Conservation (phyloP, 92 coral and sea anemone genomes). For the Phenganax stokvisi region DNA sequence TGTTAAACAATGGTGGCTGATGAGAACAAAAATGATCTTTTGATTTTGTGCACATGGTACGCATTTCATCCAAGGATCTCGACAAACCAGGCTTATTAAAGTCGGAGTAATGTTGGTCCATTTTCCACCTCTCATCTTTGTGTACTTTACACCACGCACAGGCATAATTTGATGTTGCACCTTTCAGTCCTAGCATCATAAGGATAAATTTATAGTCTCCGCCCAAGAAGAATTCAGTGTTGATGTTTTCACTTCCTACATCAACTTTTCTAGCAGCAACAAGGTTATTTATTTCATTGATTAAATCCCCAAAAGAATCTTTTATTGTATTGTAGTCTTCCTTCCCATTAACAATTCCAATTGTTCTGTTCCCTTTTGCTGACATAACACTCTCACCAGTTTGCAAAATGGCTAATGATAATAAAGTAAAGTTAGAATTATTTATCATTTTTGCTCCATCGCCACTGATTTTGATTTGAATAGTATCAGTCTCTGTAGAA, state of each 20-base stretch:
- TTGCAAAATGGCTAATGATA: constrained; percentile 39
- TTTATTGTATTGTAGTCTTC: constrained; percentile 4
- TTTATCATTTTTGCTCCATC: constrained; percentile 53
- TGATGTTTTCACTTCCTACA: constrained; percentile 9
- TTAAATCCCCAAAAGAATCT: constrained; percentile 5
- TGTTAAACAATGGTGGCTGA: constrained; percentile 33
- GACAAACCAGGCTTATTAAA: constrained; percentile 16
- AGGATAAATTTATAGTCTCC: constrained; percentile 48
- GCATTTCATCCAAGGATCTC: constrained; percentile 18
- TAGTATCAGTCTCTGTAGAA: constrained; percentile 14
- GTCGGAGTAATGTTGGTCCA: background rate
- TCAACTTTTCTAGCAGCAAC: constrained; percentile 24
- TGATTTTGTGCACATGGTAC: constrained; percentile 19
- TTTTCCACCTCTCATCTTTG: constrained; percentile 41
- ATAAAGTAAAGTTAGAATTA: constrained; percentile 37
- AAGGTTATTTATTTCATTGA: constrained; percentile 37
- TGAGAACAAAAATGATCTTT: constrained; percentile 19
- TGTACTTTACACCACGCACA: constrained; percentile 55
- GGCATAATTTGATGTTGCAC: constrained; percentile 52
- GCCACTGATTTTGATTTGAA: constrained; percentile 52
- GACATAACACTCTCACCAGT: constrained; percentile 16
- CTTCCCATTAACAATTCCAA: constrained; percentile 16
- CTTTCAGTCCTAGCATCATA: constrained; percentile 46
- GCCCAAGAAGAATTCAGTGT: constrained; percentile 43
- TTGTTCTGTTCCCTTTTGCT: constrained; percentile 11